Conservation (phyloP, 2,113 vertebrate species). For the Carlito syrichta region DNA sequence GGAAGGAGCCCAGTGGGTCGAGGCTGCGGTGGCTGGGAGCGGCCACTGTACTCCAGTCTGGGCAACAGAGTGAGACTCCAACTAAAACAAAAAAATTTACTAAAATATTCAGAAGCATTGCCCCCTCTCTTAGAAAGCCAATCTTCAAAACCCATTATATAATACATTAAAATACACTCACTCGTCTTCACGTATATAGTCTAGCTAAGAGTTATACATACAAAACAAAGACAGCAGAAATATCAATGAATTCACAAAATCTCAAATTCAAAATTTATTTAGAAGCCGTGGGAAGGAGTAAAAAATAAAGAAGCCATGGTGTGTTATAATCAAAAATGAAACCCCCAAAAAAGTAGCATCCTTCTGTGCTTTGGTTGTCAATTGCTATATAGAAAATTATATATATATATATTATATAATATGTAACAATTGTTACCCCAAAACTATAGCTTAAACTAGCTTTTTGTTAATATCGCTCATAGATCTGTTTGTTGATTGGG, state of each 20-base stretch:
- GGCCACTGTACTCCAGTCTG: too few species aligned
- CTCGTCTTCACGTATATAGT: not conserved
- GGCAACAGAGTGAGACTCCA: too few species aligned
- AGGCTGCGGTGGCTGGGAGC: too few species aligned
- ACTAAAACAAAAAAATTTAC: too few species aligned
- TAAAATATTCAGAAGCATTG: slow-evolving; percentile 14
- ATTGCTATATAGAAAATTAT: not conserved
- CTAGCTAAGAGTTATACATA: not conserved
- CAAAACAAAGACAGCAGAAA: not conserved
- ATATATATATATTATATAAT: too few species aligned
- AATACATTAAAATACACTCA: not conserved
- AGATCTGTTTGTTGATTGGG: not conserved
- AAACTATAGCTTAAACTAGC: not conserved
- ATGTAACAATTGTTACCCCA: too few species aligned
- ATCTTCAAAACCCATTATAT: not conserved
- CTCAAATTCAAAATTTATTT: not conserved
- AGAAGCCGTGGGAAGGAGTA: not conserved
- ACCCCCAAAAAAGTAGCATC: not conserved
- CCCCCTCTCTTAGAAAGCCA: not conserved
- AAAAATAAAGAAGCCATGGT: too few species aligned
- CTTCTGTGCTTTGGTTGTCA: not conserved
- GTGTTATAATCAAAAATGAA: not conserved
- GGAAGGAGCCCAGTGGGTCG: too few species aligned
- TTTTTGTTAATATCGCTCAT: not conserved
- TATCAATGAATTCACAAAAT: slow-evolving; percentile 2